Percentiles rank a stretch among this genome's conserved stretches.
phyloP scores from a whole-genome alignment of 2,113 vertebrate genomes.

The Formicarius rufipectus region DNA sequence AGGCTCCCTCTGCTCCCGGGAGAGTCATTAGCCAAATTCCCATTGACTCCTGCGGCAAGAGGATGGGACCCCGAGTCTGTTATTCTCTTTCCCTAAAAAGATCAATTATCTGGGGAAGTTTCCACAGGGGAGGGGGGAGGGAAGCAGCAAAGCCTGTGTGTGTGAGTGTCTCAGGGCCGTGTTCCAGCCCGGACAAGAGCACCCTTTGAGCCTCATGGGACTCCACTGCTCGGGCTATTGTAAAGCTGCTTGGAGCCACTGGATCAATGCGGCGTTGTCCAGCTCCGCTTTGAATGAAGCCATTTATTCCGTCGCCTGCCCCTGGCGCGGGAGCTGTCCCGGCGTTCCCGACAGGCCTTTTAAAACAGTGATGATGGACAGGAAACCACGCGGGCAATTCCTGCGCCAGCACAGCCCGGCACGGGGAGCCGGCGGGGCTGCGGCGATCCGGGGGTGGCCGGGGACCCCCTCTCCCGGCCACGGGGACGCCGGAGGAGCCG shows the following conservation, averaged over 20 bases:
- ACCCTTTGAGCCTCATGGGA: slow-evolving; percentile 64
- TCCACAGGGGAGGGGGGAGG: not conserved
- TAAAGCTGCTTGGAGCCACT: slow-evolving; percentile 42
- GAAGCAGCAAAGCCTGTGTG: not conserved
- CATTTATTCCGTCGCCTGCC: slow-evolving; percentile 52
- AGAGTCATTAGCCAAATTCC: not conserved
- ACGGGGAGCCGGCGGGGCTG: not conserved
- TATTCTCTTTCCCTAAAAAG: slow-evolving; percentile 29
- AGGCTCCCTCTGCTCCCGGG: not conserved
- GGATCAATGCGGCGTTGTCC: slow-evolving; percentile 55
- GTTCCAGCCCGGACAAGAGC: slow-evolving; percentile 63
- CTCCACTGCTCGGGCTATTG: slow-evolving; percentile 2
- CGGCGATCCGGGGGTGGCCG: not conserved
- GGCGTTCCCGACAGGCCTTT: not conserved
- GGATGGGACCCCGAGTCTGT: not conserved
- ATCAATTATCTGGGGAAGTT: slow-evolving; percentile 47
- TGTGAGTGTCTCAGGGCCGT: not conserved
- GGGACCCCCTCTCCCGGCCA: not conserved
- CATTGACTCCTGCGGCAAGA: not conserved
- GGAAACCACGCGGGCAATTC: accelerated
- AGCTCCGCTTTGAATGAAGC: slow-evolving; percentile 59
- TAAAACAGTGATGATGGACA: not conserved
- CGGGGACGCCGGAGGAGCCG: not conserved
- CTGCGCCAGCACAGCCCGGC: not conserved
- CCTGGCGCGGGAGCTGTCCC: not conserved